These are phyloP conservation scores for Clostera curtula DNA, from an alignment of 2,888 invertebrate species.

Conservation along the genomic window DNA sequence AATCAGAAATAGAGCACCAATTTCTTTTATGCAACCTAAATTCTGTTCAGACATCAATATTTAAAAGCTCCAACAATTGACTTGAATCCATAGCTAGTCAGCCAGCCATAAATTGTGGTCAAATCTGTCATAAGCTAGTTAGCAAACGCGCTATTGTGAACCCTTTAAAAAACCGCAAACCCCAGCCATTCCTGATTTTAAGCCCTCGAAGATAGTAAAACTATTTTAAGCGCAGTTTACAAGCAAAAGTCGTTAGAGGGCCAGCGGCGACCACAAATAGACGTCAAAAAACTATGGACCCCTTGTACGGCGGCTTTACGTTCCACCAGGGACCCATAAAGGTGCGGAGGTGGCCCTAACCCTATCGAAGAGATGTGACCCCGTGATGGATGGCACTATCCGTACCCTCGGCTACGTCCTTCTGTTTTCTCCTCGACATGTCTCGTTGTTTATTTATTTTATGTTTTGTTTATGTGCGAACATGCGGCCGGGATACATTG, in stretches of 20 bases:
- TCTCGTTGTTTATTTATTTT: conserved; percentile 66
- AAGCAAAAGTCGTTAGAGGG: conserved; percentile 57
- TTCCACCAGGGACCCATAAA: conserved; percentile 70
- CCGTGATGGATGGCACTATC: conserved; percentile 69
- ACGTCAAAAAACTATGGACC: conserved; percentile 71
- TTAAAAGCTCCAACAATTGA: too few species aligned
- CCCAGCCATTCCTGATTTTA: conserved; percentile 15
- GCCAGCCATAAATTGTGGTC: too few species aligned
- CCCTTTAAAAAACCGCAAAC: conserved; percentile 5
- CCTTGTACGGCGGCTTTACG: conserved; percentile 60
- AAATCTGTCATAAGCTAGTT: too few species aligned
- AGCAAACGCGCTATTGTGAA: conserved; percentile 3
- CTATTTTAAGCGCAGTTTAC: conserved; percentile 32
- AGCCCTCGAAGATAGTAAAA: conserved; percentile 10
- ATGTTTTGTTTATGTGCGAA: conserved; percentile 68
- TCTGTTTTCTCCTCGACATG: conserved; percentile 47
- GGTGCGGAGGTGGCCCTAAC: conserved; percentile 70
- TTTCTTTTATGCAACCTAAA: too few species aligned
- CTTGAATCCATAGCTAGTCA: too few species aligned
- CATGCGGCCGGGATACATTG: conserved; percentile 24
- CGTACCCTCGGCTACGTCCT: conserved; percentile 57
- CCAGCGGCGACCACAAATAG: conserved; percentile 69
- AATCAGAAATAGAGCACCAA: too few species aligned
- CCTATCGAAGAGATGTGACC: conserved; percentile 72
- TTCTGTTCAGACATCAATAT: too few species aligned